Evolutionary conservation across 1,140 invertebrate genomes (phyloP).

Genomic region (Spodoptera frugiperda): DNA sequence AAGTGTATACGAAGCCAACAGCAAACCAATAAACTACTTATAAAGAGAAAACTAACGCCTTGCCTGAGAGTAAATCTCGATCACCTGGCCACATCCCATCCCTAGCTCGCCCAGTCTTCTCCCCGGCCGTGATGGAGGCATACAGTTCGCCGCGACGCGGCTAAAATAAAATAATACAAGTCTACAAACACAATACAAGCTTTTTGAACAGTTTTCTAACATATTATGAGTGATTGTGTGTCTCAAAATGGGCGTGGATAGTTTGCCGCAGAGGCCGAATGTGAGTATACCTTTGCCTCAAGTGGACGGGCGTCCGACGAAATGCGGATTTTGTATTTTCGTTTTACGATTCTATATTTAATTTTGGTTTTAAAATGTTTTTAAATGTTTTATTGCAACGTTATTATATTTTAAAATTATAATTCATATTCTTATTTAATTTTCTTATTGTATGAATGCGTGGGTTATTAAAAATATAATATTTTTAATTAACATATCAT

Average conservation of each 20-base stretch:
- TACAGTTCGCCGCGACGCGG: constrained; percentile 66
- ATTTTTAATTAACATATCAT: too few relatives aligned
- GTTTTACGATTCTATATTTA: constrained; percentile 1
- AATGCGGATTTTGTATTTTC: constrained; percentile 40
- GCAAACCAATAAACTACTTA: too few relatives aligned
- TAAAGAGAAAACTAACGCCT: too few relatives aligned
- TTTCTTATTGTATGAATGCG: too few relatives aligned
- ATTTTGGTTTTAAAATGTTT: constrained; percentile 1
- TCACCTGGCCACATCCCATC: constrained; percentile 22
- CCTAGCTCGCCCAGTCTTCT: constrained; percentile 65
- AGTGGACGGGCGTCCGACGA: constrained; percentile 34
- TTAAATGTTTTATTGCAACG: background rate
- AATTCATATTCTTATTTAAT: too few relatives aligned
- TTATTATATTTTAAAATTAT: too few relatives aligned
- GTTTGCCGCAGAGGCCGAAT: constrained; percentile 60
- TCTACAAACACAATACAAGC: constrained; percentile 50
- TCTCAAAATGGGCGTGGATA: constrained; percentile 74
- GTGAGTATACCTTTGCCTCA: constrained; percentile 52
- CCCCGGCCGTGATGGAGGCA: constrained; percentile 61
- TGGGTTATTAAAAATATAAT: too few relatives aligned
- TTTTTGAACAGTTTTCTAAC: constrained; percentile 53
- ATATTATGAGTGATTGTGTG: constrained; percentile 56
- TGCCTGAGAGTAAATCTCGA: background rate
- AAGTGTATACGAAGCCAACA: too few relatives aligned
- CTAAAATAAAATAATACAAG: constrained; percentile 50